These are phyloP conservation scores for Albula goreensis DNA, from an alignment of 2,113 vertebrate species.

Conservation along the genomic window DNA sequence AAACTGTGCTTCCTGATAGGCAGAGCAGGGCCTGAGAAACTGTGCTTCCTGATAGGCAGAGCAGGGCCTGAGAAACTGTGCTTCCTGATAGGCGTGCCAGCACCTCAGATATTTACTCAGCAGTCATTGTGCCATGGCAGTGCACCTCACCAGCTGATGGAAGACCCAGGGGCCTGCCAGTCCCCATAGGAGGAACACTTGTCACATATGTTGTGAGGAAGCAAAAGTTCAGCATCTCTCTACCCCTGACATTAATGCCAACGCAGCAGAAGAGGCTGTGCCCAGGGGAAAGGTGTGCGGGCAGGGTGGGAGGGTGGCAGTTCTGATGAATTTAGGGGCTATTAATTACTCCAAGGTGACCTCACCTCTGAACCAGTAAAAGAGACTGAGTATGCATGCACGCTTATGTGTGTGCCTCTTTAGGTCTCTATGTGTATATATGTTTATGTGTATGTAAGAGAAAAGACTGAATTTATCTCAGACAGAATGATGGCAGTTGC, in stretches of 20 bases:
- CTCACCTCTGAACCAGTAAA: background rate
- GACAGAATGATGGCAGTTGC: background rate
- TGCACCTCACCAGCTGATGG: background rate
- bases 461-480: background rate
- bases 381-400: background rate
- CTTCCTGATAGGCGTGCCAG: background rate
- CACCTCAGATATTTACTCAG: background rate
- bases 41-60: too few species aligned
- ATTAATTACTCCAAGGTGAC: conserved; percentile 11
- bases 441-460: too few species aligned
- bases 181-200: background rate
- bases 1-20: too few species aligned
- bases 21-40: too few species aligned
- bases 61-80: background rate
- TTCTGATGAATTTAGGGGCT: conserved; percentile 15
- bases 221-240: conserved; percentile 6
- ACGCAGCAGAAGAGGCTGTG: background rate
- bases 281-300: background rate
- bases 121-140: background rate
- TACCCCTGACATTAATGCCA: background rate
- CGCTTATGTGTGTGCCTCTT: too few species aligned
- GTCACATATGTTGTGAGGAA: conserved; percentile 21
- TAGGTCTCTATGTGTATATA: too few species aligned
- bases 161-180: background rate
- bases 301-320: background rate